A percentile compares a stretch with the other conserved stretches of the same genome.
Evolutionary conservation across 1,140 invertebrate species (phyloP).

Genomic region (Drosophila biarmipes): DNA sequence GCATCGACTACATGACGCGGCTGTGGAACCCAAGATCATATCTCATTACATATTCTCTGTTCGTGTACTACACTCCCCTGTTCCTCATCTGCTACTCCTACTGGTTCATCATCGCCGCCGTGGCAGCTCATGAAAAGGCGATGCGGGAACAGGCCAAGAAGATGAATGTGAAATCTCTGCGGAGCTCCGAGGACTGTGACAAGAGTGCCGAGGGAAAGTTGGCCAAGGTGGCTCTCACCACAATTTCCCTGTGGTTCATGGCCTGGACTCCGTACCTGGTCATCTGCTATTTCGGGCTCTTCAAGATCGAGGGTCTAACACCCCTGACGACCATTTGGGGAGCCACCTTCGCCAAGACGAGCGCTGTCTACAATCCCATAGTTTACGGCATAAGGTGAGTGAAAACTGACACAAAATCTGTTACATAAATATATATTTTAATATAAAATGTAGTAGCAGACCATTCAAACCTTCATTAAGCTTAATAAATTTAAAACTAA

Average conservation of each 20-base stretch:
- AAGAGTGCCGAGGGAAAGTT: slow-evolving; percentile 90
- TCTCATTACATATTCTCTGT: slow-evolving; percentile 88
- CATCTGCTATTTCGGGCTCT: slow-evolving; percentile 92
- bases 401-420: too few relatives aligned
- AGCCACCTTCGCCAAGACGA: slow-evolving; percentile 91
- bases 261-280: slow-evolving; percentile 94
- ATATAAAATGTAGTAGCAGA: too few relatives aligned
- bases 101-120: slow-evolving; percentile 91
- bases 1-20: slow-evolving; percentile 91
- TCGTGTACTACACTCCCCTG: slow-evolving; percentile 90
- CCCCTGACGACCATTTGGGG: slow-evolving; percentile 92
- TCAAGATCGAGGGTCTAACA: slow-evolving; percentile 88
- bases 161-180: slow-evolving; percentile 92
- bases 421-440: too few relatives aligned
- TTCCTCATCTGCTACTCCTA: slow-evolving; percentile 91
- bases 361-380: slow-evolving; percentile 92
- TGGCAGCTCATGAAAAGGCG: slow-evolving; percentile 91
- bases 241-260: slow-evolving; percentile 93
- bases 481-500: neutral
- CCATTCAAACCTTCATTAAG: too few relatives aligned
- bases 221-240: slow-evolving; percentile 92
- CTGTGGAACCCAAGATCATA: slow-evolving; percentile 88
- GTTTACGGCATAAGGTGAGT: slow-evolving; percentile 91
- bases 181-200: slow-evolving; percentile 88
- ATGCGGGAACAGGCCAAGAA: slow-evolving; percentile 94